A percentile compares a stretch with the other conserved stretches of the same genome.
phyloP scores from a whole-genome alignment of 2,797 vertebrate species.

The Liasis olivaceus region DNA sequence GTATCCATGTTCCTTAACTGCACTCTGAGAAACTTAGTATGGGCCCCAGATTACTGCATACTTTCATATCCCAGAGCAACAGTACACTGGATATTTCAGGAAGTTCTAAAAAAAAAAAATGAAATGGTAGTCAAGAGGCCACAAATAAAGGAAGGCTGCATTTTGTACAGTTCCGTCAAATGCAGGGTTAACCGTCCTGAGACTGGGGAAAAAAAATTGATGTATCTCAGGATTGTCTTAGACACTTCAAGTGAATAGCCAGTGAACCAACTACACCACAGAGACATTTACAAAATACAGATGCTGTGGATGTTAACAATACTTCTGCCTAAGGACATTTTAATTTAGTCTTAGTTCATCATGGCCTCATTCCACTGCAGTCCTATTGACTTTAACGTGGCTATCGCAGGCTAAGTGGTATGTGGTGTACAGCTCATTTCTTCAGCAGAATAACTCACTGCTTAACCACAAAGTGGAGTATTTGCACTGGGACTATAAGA shows the following conservation, averaged over 20 bases:
- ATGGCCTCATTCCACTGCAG: neutral
- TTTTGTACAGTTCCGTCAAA: neutral
- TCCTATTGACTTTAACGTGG: neutral
- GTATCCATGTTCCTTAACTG: too few species aligned
- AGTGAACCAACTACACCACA: neutral
- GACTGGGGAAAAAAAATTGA: neutral
- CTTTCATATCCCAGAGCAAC: too few species aligned
- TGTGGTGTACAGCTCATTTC: neutral
- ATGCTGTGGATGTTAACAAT: neutral
- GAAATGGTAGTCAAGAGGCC: neutral
- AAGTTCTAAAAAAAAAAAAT: neutral
- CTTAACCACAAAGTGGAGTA: slow-evolving; percentile 10
- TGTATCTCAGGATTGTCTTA: neutral
- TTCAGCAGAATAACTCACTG: slow-evolving; percentile 14
- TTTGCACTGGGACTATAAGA: slow-evolving; percentile 15
- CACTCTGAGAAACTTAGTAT: too few species aligned
- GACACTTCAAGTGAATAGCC: neutral
- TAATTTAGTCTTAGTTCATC: neutral
- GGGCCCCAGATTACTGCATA: too few species aligned
- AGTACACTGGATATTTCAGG: neutral
- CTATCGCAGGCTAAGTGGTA: neutral
- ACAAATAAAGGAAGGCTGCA: neutral
- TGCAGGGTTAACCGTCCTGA: neutral
- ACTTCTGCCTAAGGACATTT: neutral
- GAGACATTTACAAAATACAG: neutral